Conservation (phyloP, 2,797 vertebrate species). For the Menidia menidia region DNA sequence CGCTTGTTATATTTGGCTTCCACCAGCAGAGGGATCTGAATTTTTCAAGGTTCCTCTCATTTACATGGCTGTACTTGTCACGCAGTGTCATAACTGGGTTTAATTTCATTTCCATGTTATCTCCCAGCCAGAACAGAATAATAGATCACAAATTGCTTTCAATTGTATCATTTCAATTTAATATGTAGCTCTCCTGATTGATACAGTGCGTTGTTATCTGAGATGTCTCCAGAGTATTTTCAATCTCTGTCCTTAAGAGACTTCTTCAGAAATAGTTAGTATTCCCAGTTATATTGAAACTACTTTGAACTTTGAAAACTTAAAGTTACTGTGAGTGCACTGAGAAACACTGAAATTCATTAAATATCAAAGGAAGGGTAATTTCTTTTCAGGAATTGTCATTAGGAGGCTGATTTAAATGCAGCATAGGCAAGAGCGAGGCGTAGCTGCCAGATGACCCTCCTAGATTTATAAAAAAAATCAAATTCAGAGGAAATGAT, state of each 20-base stretch:
- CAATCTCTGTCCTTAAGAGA: slow-evolving; percentile 41
- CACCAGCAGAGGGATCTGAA: slow-evolving; percentile 68
- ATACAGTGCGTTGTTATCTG: slow-evolving; percentile 23
- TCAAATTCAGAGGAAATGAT: too few species aligned
- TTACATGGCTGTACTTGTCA: neutral
- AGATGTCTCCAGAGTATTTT: slow-evolving; percentile 14
- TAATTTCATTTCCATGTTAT: slow-evolving; percentile 44
- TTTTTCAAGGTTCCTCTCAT: slow-evolving; percentile 18
- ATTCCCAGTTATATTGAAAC: slow-evolving; percentile 2
- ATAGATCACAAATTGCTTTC: slow-evolving; percentile 14
- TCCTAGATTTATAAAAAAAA: too few species aligned
- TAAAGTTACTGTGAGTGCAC: slow-evolving; percentile 31
- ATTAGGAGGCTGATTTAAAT: too few species aligned
- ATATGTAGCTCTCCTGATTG: slow-evolving; percentile 6
- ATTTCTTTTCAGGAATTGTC: slow-evolving; percentile 1
- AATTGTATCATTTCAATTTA: slow-evolving; percentile 9
- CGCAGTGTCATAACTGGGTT: neutral
- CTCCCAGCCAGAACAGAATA: slow-evolving; percentile 4
- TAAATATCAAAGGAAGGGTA: slow-evolving; percentile 41
- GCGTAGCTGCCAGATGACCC: too few species aligned
- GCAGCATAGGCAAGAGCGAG: too few species aligned
- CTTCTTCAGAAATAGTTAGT: slow-evolving; percentile 29
- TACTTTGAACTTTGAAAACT: slow-evolving; percentile 36
- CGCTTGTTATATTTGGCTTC: slow-evolving; percentile 23
- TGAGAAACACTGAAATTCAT: slow-evolving; percentile 43